Conservation (phyloP, 2,888 invertebrate genomes). For the Sussaba pulchella region DNA sequence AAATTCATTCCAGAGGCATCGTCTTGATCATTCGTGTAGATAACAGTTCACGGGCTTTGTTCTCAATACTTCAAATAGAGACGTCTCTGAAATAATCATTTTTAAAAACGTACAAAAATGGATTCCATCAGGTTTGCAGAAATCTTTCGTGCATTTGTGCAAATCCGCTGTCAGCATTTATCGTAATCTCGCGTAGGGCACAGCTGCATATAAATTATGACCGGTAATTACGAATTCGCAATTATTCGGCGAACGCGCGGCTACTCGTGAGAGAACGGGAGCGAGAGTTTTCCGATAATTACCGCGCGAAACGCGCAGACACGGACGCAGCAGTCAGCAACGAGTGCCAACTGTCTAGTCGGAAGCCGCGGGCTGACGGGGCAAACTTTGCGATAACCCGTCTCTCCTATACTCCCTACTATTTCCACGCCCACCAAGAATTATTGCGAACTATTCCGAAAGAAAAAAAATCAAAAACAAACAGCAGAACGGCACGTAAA, state of each 20-base stretch:
- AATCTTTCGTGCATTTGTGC: background rate
- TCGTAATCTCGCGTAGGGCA: constrained; percentile 15
- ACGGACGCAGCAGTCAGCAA: constrained; percentile 55
- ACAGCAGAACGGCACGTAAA: constrained; percentile 1
- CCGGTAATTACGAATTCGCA: constrained; percentile 68
- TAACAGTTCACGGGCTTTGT: too few relatives aligned
- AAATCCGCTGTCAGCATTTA: constrained; percentile 20
- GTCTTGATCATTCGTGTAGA: too few relatives aligned
- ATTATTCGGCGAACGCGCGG: constrained; percentile 62
- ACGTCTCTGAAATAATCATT: background rate
- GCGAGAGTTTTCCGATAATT: constrained; percentile 70
- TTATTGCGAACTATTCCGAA: constrained; percentile 36
- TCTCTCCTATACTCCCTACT: constrained; percentile 8
- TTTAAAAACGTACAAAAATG: background rate
- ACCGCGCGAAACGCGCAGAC: constrained; percentile 36
- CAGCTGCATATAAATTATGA: constrained; percentile 64
- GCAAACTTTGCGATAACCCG: constrained; percentile 47
- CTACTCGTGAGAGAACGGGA: background rate
- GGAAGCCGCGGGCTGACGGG: constrained; percentile 61
- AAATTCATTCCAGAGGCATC: too few relatives aligned
- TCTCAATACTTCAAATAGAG: background rate
- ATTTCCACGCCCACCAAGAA: constrained; percentile 27
- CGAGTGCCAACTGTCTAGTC: constrained; percentile 59
- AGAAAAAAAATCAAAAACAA: background rate
- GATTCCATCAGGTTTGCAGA: background rate